Evolutionary conservation across 1,140 invertebrate genomes (phyloP), one percentile per base, ranked within the genome.

Genomic region (Polypedilum vanderplanki): DNA sequence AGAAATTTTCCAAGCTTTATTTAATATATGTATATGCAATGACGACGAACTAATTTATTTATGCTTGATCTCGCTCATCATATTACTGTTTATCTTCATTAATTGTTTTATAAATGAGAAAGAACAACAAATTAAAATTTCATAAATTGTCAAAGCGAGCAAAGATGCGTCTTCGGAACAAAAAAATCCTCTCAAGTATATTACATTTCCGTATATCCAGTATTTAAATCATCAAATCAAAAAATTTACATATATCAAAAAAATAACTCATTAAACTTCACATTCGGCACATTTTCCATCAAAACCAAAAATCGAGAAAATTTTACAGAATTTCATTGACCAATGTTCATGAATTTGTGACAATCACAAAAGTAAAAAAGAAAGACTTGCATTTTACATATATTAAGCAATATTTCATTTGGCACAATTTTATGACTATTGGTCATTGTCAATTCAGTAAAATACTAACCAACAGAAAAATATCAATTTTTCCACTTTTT

Each of bases 181-280:
- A 57, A 57, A 15, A 12, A 57, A 57, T n/a, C 46, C 46, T 57
- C 46, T 83, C 82, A 81, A 83, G 81, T 83, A 82, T 83, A 82
- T 81, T 83, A 83, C 81, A 83, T 83, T 83, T 83, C 82, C 81
- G 81, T 83, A 80, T 83, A 83, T 33, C 81, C 80, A 80, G 81
- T 83, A 83, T 83, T 82, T 83, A 83, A 80, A 33, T 57, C 22
- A 67, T 33, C 10, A 18, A 0, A 41, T 57, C n/a, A 17, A 18
- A 20, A 17, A 65, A 20, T 7, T 41, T 24, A 41, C 67, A 70
- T 17, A 9, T n/a, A 7, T 73, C 65, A 70, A 73, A 1, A 20
- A 75, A n/a, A n/a, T n/a, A n/a, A 64, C 5, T 70, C 18, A 65
- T 65, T 73, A 73, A 57, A n/a, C 46, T n/a, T 57, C n/a, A 57